Evolutionary conservation across 2,888 invertebrate species (phyloP), one percentile per base, ranked within the genome.

Genomic region (Tenthredo distinguenda): DNA sequence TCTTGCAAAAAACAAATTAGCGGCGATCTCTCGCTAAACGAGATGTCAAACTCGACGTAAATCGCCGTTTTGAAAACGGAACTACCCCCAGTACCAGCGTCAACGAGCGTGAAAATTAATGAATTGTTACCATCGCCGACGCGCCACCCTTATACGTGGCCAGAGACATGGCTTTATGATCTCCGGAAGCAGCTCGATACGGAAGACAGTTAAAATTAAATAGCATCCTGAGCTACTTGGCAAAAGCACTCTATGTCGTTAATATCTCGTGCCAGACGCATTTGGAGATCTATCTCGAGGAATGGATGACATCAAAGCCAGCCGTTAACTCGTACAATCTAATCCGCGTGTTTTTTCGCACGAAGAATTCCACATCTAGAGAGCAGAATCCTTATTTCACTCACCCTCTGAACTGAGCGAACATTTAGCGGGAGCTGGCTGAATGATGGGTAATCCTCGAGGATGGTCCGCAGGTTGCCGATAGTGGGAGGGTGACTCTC

Each of bases 141-240:
- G 77, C 50, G 40, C 62, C 79, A 21, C 79, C 62, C 79, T 81
- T 62, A 62, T 81, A 50, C 62, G 58, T 40, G 31, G 34, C 18
- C 34, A 79, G 26, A 79, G 31, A 55, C 31, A 55, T 50, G 58
- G 26, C 2, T 81, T 81, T 81, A 81, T 62, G 37, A 40, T 81
- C 79, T 81, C 79, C 62, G 79, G 79, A 81, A 81, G 40, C 37
- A 62, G 62, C 79, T 81, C 81, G 40, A 81, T 81, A 62, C 81
- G 62, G 62, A 81, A 81, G 81, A 58, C 62, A 34, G 81, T 81
- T 81, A 81, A 81, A 81, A 81, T 81, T 81, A 81, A 81, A 81
- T 81, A 62, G 62, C 81, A 21, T 62, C 62, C 77, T 40, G 37
- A 81, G 62, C 58, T 81, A 62, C 62, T 81, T 81, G 81, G 81